A percentile compares a stretch with the other conserved stretches of the same genome.
phyloP scores from a whole-genome alignment of 2,113 vertebrate genomes.

The Aphyosemion australe region DNA sequence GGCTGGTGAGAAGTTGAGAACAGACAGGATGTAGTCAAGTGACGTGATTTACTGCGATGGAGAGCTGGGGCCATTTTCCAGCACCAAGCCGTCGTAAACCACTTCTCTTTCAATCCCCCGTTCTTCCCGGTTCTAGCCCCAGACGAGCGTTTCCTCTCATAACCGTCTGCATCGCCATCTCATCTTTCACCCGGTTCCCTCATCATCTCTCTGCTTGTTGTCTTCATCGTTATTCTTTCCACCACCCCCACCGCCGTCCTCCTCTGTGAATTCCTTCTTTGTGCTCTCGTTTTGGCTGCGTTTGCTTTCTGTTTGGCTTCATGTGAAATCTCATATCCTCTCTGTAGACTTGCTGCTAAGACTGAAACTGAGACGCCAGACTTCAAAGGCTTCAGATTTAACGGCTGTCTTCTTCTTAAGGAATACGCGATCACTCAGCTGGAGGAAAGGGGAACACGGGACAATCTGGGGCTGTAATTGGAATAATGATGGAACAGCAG shows the following conservation, averaged over 20 bases:
- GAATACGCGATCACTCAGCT: conserved; percentile 53
- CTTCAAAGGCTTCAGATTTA: conserved; percentile 40
- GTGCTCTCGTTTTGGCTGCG: conserved; percentile 23
- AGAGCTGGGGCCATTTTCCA: conserved; percentile 25
- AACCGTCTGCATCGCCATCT: conserved; percentile 43
- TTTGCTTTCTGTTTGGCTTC: conserved; percentile 12
- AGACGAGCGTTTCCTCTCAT: conserved; percentile 47
- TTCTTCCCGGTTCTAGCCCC: not conserved
- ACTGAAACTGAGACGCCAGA: conserved; percentile 23
- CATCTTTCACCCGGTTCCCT: conserved; percentile 56
- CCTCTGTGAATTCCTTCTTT: conserved; percentile 55
- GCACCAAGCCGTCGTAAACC: conserved; percentile 30
- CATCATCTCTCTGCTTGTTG: conserved; percentile 40
- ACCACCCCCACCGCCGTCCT: conserved; percentile 6
- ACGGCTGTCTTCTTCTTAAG: conserved; percentile 38
- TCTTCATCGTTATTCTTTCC: conserved; percentile 50
- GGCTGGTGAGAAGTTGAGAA: conserved; percentile 57
- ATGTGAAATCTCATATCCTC: conserved; percentile 37
- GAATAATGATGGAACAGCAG: conserved; percentile 4
- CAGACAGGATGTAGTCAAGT: conserved; percentile 66
- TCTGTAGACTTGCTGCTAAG: conserved; percentile 33
- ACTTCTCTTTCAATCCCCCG: conserved; percentile 22
- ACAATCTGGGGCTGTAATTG: conserved; percentile 45
- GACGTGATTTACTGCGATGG: conserved; percentile 59
- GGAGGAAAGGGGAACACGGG: conserved; percentile 26